Evolutionary conservation across 2,113 vertebrate species (phyloP).

Genomic region (Taxidea taxus): DNA sequence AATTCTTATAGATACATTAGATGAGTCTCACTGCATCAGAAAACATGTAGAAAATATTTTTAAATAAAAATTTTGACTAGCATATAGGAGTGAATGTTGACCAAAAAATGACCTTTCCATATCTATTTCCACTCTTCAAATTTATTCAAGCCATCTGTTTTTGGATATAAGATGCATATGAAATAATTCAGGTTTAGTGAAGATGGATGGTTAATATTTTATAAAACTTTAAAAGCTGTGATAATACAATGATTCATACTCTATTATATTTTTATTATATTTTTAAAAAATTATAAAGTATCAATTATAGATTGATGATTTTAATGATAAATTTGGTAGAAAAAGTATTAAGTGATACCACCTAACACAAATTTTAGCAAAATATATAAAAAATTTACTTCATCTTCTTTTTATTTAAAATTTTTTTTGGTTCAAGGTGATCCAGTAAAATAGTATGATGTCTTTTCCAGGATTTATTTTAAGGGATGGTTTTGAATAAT

Average conservation of each 20-base stretch:
- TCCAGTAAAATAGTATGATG: neutral
- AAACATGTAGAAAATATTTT: neutral
- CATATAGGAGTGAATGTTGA: neutral
- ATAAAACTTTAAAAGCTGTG: neutral
- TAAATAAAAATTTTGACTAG: neutral
- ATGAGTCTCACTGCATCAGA: neutral
- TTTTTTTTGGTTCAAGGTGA: neutral
- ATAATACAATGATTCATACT: neutral
- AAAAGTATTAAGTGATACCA: neutral
- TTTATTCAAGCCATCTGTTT: neutral
- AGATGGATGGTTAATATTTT: neutral
- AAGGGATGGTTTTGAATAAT: neutral
- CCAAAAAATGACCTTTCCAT: neutral
- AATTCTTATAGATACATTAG: neutral
- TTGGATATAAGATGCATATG: neutral
- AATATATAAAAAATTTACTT: neutral
- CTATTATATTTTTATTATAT: neutral
- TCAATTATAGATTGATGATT: neutral
- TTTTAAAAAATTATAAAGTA: neutral
- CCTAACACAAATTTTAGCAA: neutral
- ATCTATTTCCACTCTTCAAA: neutral
- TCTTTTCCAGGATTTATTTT: neutral
- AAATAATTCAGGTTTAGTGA: neutral
- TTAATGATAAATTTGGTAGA: neutral
- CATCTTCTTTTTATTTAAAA: too few species aligned